Base-by-base conservation (phyloP, 2,888 invertebrate genomes). In the Hoplodrina ambigua region DNA sequence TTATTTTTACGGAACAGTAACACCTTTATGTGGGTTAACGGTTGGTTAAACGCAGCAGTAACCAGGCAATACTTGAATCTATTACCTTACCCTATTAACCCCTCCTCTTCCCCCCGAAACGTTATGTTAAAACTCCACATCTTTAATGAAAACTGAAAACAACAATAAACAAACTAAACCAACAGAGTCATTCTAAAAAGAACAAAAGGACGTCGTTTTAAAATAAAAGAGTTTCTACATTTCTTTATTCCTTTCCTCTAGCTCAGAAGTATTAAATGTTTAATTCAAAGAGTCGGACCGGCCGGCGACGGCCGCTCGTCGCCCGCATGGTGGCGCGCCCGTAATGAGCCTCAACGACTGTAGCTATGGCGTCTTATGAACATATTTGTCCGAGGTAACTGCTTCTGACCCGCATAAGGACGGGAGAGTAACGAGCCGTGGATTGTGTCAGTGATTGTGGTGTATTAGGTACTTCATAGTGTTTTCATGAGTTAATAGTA, bases 221-320 rank as follows among this genome's bases (percentile, higher is more conserved):
- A 67, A 76, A 72, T 55, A 76, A 67, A 76, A 72, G 25, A 54
- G 33, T 69, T 65, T 55, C 62, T 49, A 76, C 55, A 64, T 69
- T 76, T 72, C 65, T 69, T 63, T 80, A 58, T 60, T 64, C 41
- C 53, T 72, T 41, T 41, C 11, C 41, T 67, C 69, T 33, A 63
- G 77, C 60, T 70, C 65, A 72, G 75, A 76, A 72, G 76, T 75
- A 83, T 83, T 81, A 83, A 80, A 82, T 82, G 78, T 83, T 73
- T 82, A 80, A 84, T 82, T 82, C 74, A 84, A 75, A 72, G 70
- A 66, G 66, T 52, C 30, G 49, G 67, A 33, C 20, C 10, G 64
- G 50, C 46, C 68, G 72, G n/a, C 20, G 70, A 17, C 60, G 17
- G 50, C 46, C 68, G 72, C 75, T 68, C 20, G 52, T 20, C 76